Evolutionary conservation across 2,113 vertebrate genomes (phyloP).

Genomic region (Melanostigma gelatinosum): DNA sequence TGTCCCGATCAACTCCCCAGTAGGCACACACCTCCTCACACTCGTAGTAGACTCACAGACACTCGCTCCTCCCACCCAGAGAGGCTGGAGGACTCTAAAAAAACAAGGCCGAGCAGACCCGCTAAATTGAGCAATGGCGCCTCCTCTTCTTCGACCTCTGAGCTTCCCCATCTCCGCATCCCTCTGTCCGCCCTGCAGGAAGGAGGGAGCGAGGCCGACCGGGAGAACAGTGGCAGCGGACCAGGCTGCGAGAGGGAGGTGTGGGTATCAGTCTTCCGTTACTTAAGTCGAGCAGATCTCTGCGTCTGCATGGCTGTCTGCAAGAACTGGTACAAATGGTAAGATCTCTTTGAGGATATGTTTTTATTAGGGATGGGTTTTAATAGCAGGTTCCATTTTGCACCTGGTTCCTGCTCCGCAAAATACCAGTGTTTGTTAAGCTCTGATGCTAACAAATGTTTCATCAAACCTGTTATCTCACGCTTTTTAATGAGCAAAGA

Average conservation of each 20-base stretch:
- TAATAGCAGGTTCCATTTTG: background rate
- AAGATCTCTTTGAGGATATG: constrained; percentile 68
- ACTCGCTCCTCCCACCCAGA: constrained; percentile 52
- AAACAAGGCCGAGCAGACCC: constrained; percentile 39
- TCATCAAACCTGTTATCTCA: background rate
- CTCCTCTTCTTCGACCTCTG: constrained; percentile 62
- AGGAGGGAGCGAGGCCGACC: constrained; percentile 68
- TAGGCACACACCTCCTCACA: constrained; percentile 59
- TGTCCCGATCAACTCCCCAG: constrained; percentile 54
- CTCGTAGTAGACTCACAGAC: constrained; percentile 49
- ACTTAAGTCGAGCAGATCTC: constrained; percentile 93
- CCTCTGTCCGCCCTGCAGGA: constrained; percentile 75
- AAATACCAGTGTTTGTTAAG: background rate
- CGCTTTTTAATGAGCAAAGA: too few species aligned
- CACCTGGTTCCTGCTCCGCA: background rate
- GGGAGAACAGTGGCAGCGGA: constrained; percentile 62
- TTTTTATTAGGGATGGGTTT: background rate
- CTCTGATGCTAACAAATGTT: background rate
- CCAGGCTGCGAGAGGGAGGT: constrained; percentile 90
- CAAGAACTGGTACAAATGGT: constrained; percentile 99
- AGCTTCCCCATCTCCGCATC: constrained; percentile 51
- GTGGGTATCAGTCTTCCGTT: constrained; percentile 98
- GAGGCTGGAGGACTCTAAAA: constrained; percentile 54
- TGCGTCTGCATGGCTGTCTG: constrained; percentile 99
- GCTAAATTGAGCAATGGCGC: constrained; percentile 73